Evolutionary conservation across 92 coral and sea anemone species (phyloP), one percentile per base, ranked within the genome.

Genomic region (Parazoanthus swiftii): DNA sequence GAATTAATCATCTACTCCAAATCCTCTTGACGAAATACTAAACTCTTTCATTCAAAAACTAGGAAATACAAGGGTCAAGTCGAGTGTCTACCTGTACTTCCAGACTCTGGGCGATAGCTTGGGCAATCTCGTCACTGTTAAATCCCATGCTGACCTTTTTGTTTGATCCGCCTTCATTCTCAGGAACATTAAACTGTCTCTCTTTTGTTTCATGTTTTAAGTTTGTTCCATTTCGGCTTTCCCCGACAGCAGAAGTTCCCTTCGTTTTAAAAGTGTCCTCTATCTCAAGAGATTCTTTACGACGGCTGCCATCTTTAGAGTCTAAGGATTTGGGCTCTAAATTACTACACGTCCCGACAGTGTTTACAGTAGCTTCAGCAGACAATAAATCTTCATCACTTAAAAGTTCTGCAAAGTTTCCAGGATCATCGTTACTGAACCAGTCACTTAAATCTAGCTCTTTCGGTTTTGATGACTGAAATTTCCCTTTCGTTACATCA

Each of bases 81-180:
- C 26, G 11, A 25, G 14, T 26, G 13, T 20, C 5, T 42, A 78
- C 67, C 83, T 80, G 68, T 16, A 51, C 70, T 51, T 80, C 70
- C 43, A 80, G 29, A 80, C 98, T 95, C 83, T 89, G 90, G 76
- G 86, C 90, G 18, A 95, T 88, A 36, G 98, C 98, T 77, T 85
- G 88, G 43, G 90, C 94, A 78, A 95, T 81, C 59, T 95, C 95
- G 7, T 91, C 83, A 54, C 70, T 51, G 70, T 33, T 80, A 59
- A 80, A 80, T 8, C 26, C 80, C 54, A 42, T 15, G 80, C 80
- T 76, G n/a, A 43, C 42, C 26, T 80, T 80, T 36, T 2, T 26
- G 38, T 80, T 37, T 25, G 83, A 54, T 80, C 56, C 83, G 51
- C 11, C 35, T 21, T 54, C 71, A 80, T 29, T 33, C 68, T 54